Conservation (phyloP, 2,797 vertebrate genomes). For the Chelmon rostratus region DNA sequence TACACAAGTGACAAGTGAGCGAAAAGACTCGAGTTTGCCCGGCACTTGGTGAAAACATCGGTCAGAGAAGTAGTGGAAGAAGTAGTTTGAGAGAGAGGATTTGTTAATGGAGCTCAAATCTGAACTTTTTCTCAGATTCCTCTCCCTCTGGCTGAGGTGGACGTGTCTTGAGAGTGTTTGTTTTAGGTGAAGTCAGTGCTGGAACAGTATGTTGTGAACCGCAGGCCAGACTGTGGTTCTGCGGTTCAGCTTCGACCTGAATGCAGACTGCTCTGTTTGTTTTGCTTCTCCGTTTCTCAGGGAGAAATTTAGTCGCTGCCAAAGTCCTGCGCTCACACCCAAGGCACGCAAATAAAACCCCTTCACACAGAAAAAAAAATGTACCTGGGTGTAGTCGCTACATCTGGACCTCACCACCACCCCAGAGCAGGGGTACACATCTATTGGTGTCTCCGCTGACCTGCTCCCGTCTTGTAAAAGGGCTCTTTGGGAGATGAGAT, state of each 20-base stretch:
- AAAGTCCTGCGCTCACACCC: conserved; percentile 82
- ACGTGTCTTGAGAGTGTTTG: conserved; percentile 78
- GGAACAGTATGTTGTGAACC: conserved; percentile 80
- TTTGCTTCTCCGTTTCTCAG: conserved; percentile 83
- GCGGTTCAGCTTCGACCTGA: conserved; percentile 76
- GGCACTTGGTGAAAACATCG: conserved; percentile 46
- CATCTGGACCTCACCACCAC: conserved; percentile 71
- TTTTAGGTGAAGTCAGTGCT: conserved; percentile 83
- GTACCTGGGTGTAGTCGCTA: conserved; percentile 79
- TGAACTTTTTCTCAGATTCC: conserved; percentile 65
- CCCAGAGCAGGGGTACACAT: conserved; percentile 41
- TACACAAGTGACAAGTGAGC: conserved; percentile 70
- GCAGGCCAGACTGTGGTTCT: conserved; percentile 81
- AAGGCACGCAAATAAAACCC: conserved; percentile 80
- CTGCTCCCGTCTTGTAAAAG: conserved; percentile 77
- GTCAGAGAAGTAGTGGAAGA: conserved; percentile 27
- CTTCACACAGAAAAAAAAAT: conserved; percentile 57
- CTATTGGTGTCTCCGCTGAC: conserved; percentile 41
- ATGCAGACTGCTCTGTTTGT: conserved; percentile 82
- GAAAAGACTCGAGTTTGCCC: conserved; percentile 65
- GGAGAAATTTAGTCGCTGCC: conserved; percentile 77
- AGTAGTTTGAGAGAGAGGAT: conserved; percentile 33
- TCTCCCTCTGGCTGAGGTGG: conserved; percentile 71
- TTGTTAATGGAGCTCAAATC: conserved; percentile 70
- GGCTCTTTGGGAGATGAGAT: conserved; percentile 81